A percentile compares a stretch with the other conserved stretches of the same genome.
phyloP scores from a whole-genome alignment of 2,113 vertebrate species.

The Cyphotilapia sp. region DNA sequence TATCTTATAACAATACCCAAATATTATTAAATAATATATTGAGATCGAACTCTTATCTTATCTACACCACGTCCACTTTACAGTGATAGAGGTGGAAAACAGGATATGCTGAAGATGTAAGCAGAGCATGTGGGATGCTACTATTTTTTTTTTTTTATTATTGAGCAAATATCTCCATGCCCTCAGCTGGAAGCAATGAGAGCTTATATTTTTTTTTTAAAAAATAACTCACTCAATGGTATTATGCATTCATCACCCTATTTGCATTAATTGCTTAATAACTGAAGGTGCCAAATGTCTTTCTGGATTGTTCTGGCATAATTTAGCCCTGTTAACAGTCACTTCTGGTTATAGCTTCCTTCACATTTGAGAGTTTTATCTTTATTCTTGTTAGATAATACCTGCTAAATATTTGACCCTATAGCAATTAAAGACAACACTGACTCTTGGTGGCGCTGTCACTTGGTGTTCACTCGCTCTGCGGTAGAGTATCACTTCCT shows the following conservation, averaged over 20 bases:
- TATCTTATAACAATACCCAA: not conserved
- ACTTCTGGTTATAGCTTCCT: not conserved
- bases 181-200: not conserved
- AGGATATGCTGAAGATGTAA: not conserved
- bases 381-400: not conserved
- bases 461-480: too few relatives aligned
- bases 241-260: not conserved
- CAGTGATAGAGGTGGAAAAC: not conserved
- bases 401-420: not conserved
- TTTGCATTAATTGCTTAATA: not conserved
- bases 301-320: not conserved
- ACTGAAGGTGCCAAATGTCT: not conserved
- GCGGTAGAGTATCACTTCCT: too few relatives aligned
- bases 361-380: not conserved
- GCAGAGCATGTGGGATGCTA: fast-evolving
- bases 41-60: not conserved
- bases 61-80: not conserved
- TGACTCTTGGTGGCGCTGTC: too few relatives aligned
- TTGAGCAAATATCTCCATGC: not conserved
- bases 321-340: not conserved
- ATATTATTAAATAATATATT: not conserved
- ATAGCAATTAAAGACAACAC: not conserved
- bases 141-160: not conserved
- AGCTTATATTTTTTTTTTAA: fast-evolving
- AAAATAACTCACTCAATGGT: not conserved